A percentile compares a stretch with the other conserved stretches of the same genome.
Conservation (phyloP, 2,888 invertebrate genomes). For the Drosophila birchii region DNA sequence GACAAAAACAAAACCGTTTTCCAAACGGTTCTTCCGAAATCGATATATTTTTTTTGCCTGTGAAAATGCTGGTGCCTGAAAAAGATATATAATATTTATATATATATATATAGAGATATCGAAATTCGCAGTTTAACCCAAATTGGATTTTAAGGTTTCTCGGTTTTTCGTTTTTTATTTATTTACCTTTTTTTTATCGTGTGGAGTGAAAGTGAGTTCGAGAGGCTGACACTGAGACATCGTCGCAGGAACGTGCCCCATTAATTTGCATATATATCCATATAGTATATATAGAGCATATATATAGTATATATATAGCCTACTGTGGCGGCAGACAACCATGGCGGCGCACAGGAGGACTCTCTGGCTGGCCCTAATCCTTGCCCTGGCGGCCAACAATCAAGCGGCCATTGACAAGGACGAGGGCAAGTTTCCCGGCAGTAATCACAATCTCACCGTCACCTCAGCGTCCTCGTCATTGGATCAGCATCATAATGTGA, state of each 20-base stretch:
- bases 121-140: conserved; percentile 50
- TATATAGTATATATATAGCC: conserved; percentile 10
- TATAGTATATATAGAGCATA: conserved; percentile 20
- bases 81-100: conserved; percentile 19
- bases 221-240: conserved; percentile 22
- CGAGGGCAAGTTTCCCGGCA: conserved; percentile 51
- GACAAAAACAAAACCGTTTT: conserved; percentile 53
- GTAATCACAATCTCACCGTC: conserved; percentile 27
- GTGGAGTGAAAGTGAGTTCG: conserved; percentile 68
- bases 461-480: conserved; percentile 6
- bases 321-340: conserved; percentile 3
- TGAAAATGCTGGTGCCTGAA: conserved; percentile 62
- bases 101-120: conserved; percentile 21
- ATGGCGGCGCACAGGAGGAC: conserved; percentile 19
- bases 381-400: conserved; percentile 37
- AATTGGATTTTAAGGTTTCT: conserved; percentile 51
- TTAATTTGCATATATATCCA: conserved; percentile 60
- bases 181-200: conserved; percentile 39
- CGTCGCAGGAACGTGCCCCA: conserved; percentile 65
- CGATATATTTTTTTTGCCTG: conserved; percentile 31
- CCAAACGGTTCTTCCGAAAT: conserved; percentile 62
- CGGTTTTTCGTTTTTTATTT: conserved; percentile 42
- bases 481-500: conserved; percentile 66
- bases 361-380: conserved; percentile 38
- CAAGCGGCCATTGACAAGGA: conserved; percentile 73